A percentile compares a stretch with the other conserved stretches of the same genome.
Evolutionary conservation across 2,797 vertebrate genomes (phyloP).

Genomic region (Typhlichthys subterraneus): DNA sequence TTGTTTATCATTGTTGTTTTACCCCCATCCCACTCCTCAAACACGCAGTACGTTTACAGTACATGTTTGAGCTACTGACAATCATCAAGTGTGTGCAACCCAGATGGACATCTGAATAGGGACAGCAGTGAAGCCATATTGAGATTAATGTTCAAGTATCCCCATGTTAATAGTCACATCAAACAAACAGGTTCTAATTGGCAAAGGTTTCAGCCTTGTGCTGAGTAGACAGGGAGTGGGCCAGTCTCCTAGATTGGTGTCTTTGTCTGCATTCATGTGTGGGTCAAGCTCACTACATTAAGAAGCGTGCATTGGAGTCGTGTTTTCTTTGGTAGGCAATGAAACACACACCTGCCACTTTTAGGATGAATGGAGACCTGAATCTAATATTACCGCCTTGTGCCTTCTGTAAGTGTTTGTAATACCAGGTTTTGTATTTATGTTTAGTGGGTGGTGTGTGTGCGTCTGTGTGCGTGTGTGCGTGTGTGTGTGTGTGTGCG

Average conservation of each 20-base stretch:
- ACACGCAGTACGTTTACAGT: not conserved
- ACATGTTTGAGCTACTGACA: conserved; percentile 32
- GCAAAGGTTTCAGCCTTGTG: conserved; percentile 66
- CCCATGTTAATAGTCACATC: conserved; percentile 77
- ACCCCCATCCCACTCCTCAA: not conserved
- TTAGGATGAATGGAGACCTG: conserved; percentile 72
- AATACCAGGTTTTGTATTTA: conserved; percentile 62
- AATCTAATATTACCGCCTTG: conserved; percentile 70
- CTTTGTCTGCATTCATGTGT: conserved; percentile 76
- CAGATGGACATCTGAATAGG: conserved; percentile 35
- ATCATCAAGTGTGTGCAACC: conserved; percentile 20
- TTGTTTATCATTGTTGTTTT: not conserved
- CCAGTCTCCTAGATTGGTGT: conserved; percentile 64
- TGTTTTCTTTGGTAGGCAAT: conserved; percentile 69
- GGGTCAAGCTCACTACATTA: conserved; percentile 74
- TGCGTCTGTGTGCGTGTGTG: not conserved
- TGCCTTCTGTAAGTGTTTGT: conserved; percentile 58
- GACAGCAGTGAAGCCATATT: conserved; percentile 42
- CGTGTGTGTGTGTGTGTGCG: conserved; percentile 2
- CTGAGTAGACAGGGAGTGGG: conserved; percentile 70
- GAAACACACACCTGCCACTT: conserved; percentile 82
- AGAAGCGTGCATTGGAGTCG: conserved; percentile 63
- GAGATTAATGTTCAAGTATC: conserved; percentile 60
- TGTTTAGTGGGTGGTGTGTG: conserved; percentile 11
- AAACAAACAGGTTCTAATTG: conserved; percentile 79